Conservation (phyloP, 2,797 vertebrate species). For the Chiroxiphia lanceolata region DNA sequence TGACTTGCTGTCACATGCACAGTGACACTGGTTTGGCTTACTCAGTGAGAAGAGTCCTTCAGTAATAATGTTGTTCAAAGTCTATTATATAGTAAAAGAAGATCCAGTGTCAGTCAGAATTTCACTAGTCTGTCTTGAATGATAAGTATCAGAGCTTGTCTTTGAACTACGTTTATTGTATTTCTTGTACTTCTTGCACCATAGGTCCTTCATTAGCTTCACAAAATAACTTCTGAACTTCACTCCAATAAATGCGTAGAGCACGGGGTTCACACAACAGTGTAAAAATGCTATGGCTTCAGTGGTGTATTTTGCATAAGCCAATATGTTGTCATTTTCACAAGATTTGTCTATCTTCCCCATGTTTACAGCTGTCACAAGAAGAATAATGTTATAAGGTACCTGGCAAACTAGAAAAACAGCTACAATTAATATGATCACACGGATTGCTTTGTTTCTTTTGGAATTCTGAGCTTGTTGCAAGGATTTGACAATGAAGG, state of each 20-base stretch:
- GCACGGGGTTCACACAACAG: slow-evolving; percentile 91
- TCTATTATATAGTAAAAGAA: slow-evolving; percentile 85
- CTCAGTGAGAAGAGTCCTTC: background rate
- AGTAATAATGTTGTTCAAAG: background rate
- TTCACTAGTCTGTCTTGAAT: slow-evolving; percentile 82
- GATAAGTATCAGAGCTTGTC: slow-evolving; percentile 75
- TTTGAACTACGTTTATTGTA: slow-evolving; percentile 71
- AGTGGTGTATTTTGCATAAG: slow-evolving; percentile 54
- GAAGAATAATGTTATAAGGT: slow-evolving; percentile 84
- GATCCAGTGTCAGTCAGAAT: slow-evolving; percentile 77
- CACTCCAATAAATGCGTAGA: slow-evolving; percentile 92
- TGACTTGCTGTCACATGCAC: background rate
- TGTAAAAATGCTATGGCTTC: slow-evolving; percentile 87
- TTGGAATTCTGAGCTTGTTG: slow-evolving; percentile 84
- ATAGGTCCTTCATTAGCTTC: slow-evolving; percentile 81
- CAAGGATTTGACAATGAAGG: slow-evolving; percentile 79
- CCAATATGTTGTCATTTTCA: background rate
- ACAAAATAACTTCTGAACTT: slow-evolving; percentile 89
- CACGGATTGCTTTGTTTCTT: slow-evolving; percentile 86
- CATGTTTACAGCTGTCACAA: slow-evolving; percentile 70
- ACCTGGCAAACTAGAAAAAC: slow-evolving; percentile 87
- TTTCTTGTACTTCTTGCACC: slow-evolving; percentile 80
- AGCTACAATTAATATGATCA: slow-evolving; percentile 84
- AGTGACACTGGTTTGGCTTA: background rate
- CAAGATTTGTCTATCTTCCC: slow-evolving; percentile 63